Percentiles rank a stretch among this genome's conserved stretches.
Conservation (phyloP, 2,888 invertebrate species). For the Drosophila helvetica region DNA sequence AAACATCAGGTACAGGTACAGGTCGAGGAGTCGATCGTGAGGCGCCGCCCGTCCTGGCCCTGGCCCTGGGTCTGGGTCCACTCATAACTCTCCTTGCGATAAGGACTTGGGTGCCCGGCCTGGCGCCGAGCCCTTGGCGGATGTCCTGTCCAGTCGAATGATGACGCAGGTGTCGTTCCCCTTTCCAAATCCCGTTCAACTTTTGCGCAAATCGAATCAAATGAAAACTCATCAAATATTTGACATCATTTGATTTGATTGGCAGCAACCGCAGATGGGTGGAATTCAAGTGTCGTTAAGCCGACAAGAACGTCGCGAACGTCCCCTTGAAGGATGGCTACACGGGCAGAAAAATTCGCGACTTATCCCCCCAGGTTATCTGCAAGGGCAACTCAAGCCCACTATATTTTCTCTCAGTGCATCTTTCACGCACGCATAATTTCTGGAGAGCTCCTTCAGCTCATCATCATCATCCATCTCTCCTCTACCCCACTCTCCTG, state of each 20-base stretch:
- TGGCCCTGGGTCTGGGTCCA: constrained; percentile 29
- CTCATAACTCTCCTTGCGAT: constrained; percentile 64
- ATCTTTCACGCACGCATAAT: constrained; percentile 70
- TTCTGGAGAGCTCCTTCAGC: constrained; percentile 65
- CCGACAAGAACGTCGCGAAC: not conserved
- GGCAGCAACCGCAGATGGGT: constrained; percentile 39
- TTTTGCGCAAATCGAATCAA: constrained; percentile 47
- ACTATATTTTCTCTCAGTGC: constrained; percentile 7
- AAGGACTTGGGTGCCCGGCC: constrained; percentile 41
- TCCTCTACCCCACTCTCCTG: not conserved
- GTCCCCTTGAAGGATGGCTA: constrained; percentile 2
- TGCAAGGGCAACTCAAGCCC: too few relatives aligned
- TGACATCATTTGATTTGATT: constrained; percentile 51
- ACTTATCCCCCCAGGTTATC: too few relatives aligned
- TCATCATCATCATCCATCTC: constrained; percentile 29
- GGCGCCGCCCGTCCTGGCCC: constrained; percentile 64
- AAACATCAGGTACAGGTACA: constrained; percentile 24
- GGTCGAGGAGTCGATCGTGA: constrained; percentile 48
- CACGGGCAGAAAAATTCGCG: not conserved
- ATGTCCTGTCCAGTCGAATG: constrained; percentile 50
- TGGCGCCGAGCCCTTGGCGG: constrained; percentile 62
- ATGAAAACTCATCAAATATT: constrained; percentile 47
- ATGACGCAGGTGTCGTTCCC: constrained; percentile 29
- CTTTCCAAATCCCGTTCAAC: not conserved
- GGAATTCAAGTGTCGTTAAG: constrained; percentile 22